Evolutionary conservation across 2,113 vertebrate genomes (phyloP).

Genomic region (Hymenochirus boettgeri): DNA sequence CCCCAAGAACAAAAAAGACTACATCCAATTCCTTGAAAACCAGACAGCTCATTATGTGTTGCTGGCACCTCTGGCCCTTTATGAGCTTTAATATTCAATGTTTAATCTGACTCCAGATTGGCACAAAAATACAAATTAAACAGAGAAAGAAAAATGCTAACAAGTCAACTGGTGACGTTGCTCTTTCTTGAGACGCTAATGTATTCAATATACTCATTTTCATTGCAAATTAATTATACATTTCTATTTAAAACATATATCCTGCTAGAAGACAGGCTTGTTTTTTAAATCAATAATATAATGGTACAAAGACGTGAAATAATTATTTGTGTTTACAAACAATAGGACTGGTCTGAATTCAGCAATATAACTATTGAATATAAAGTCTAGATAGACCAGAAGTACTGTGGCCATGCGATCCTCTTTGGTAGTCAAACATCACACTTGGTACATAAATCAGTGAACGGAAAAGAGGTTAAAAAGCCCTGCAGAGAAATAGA

Average conservation of each 20-base stretch:
- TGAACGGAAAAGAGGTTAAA: too few species aligned
- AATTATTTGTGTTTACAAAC: too few species aligned
- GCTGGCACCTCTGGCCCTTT: background rate
- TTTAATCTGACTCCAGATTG: background rate
- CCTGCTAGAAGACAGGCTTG: background rate
- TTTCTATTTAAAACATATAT: background rate
- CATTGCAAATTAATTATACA: too few species aligned
- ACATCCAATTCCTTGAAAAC: background rate
- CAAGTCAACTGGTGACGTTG: background rate
- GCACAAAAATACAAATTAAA: background rate
- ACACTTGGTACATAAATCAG: too few species aligned
- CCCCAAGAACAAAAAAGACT: background rate
- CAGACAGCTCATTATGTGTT: background rate
- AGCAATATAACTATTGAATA: too few species aligned
- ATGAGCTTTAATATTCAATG: background rate
- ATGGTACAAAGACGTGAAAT: too few species aligned
- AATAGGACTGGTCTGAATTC: too few species aligned
- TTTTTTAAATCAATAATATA: background rate
- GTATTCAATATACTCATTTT: too few species aligned
- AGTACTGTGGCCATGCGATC: too few species aligned
- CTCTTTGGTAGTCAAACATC: too few species aligned
- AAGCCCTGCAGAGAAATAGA: too few species aligned
- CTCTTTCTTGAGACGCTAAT: slow-evolving; percentile 10
- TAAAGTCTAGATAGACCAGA: too few species aligned
- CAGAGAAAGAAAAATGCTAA: background rate